phyloP scores from a whole-genome alignment of 2,797 vertebrate genomes.

The Alcedo atthis region DNA sequence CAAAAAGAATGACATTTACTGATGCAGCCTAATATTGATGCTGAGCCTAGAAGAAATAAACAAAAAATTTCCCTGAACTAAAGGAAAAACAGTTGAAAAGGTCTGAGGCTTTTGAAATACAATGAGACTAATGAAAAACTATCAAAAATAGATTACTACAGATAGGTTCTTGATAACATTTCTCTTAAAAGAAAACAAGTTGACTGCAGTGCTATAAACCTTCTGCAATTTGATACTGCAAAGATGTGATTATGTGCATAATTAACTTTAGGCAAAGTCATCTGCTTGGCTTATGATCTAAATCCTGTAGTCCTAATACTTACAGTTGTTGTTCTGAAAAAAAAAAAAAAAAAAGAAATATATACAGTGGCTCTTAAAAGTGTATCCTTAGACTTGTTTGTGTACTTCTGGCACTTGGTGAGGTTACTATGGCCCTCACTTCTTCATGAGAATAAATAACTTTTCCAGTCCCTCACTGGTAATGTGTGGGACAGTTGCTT shows the following conservation, averaged over 20 bases:
- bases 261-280: background rate
- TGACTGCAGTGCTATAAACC: background rate
- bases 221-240: background rate
- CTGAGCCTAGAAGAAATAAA: background rate
- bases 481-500: background rate
- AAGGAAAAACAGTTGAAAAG: background rate
- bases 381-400: background rate
- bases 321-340: background rate
- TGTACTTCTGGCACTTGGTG: background rate
- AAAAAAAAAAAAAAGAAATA: background rate
- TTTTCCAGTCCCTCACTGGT: background rate
- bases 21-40: background rate
- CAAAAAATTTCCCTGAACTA: background rate
- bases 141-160: background rate
- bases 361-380: background rate
- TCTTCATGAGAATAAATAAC: background rate
- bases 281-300: background rate
- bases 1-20: background rate
- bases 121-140: background rate
- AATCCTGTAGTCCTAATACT: background rate
- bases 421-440: background rate
- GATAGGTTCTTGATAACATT: background rate
- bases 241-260: background rate
- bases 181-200: background rate
- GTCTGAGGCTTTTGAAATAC: background rate